Percentiles rank a stretch among this genome's conserved stretches.
Conservation (phyloP, 2,888 invertebrate genomes). For the Dermolepida albohirtum region DNA sequence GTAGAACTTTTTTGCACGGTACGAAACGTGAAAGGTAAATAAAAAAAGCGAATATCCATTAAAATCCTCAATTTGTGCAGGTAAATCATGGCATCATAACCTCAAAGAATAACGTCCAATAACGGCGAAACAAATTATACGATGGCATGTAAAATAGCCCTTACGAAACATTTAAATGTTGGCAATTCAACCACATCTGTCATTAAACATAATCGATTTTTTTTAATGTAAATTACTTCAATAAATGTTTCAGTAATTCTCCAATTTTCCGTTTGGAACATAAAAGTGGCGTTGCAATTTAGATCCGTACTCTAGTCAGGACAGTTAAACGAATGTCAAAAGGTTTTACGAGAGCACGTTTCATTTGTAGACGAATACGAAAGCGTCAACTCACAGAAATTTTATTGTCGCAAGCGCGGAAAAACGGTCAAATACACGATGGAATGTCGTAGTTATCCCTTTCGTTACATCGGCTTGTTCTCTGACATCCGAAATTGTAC, state of each 20-base stretch:
- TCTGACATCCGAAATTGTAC: no score
- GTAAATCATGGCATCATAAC: no score
- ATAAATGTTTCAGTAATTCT: slow-evolving; percentile 21
- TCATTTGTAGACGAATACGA: slow-evolving; percentile 6
- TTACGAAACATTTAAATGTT: slow-evolving; percentile 3
- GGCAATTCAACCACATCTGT: background rate
- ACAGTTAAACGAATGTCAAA: slow-evolving; percentile 30
- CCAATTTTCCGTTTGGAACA: slow-evolving; percentile 15
- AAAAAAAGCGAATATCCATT: no score
- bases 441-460: slow-evolving; percentile 2
- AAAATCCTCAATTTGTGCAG: no score
- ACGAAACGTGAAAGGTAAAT: no score
- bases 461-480: no score
- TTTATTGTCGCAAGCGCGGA: slow-evolving; percentile 9
- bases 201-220: slow-evolving; percentile 14
- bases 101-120: no score
- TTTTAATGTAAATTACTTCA: slow-evolving; percentile 22
- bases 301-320: slow-evolving; percentile 6
- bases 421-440: slow-evolving; percentile 5
- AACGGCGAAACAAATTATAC: no score
- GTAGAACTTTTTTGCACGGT: no score
- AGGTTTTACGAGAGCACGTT: slow-evolving; percentile 20
- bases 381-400: background rate
- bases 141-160: no score
- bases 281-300: slow-evolving; percentile 18